Conservation (phyloP, 2,113 vertebrate species). For the Xiphophorus maculatus region DNA sequence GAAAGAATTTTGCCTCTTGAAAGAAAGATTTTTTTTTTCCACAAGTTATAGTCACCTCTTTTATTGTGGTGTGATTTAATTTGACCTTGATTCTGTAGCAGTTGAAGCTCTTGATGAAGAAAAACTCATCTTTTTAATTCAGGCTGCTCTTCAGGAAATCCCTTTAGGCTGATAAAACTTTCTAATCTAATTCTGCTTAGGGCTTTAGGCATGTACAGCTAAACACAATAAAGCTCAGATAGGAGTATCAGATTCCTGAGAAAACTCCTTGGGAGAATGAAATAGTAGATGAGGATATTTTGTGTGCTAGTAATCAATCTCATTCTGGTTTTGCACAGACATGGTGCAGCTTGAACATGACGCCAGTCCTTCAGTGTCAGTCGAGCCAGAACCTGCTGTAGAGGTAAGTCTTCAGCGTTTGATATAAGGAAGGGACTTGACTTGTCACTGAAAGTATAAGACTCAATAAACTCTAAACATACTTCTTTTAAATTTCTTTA, state of each 20-base stretch:
- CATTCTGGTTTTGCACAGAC: constrained; percentile 73
- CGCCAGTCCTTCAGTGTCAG: constrained; percentile 71
- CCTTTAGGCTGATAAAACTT: background rate
- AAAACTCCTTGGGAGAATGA: background rate
- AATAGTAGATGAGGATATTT: background rate
- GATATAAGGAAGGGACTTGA: background rate
- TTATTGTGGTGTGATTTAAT: background rate
- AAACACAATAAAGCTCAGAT: background rate
- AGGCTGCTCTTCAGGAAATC: background rate
- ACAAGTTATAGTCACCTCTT: background rate
- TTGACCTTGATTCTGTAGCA: background rate
- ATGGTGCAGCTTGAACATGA: constrained; percentile 90
- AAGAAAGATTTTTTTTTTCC: too few species aligned
- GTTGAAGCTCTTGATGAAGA: too few species aligned
- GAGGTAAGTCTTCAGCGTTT: constrained; percentile 79
- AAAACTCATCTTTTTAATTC: background rate
- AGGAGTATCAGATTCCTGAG: background rate
- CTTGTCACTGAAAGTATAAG: background rate
- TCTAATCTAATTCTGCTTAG: background rate
- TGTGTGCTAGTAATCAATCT: background rate
- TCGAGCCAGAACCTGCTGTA: constrained; percentile 75
- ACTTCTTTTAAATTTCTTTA: background rate
- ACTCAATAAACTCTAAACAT: background rate
- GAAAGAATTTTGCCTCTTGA: too few species aligned
- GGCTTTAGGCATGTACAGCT: background rate